Evolutionary conservation across 2,113 vertebrate species (phyloP).

Genomic region (Neofelis nebulosa): DNA sequence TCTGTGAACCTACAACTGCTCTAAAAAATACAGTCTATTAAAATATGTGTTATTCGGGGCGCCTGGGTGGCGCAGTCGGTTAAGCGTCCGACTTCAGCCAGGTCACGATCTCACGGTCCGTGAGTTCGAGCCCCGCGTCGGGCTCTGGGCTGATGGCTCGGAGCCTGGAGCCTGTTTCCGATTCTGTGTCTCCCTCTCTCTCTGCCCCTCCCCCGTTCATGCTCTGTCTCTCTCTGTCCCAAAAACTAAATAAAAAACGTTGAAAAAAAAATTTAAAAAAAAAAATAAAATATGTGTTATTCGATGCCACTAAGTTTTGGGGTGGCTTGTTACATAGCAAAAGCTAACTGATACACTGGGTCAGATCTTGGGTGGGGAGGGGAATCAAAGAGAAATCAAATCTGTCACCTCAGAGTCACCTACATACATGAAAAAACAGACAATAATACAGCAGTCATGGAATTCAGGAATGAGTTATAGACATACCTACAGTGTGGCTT

Average conservation of each 20-base stretch:
- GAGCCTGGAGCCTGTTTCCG: no score
- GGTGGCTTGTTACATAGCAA: not conserved
- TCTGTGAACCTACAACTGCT: not conserved
- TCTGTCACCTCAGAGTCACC: not conserved
- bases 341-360: not conserved
- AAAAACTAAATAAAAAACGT: no score
- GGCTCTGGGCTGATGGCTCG: no score
- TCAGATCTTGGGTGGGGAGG: not conserved
- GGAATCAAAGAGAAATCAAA: not conserved
- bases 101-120: no score
- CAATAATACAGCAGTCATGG: not conserved
- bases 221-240: no score
- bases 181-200: no score
- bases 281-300: not conserved
- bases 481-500: no score
- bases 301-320: not conserved
- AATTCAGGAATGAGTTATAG: not conserved
- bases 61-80: no score
- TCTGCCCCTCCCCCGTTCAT: no score
- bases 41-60: not conserved
- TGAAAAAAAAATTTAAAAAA: not conserved
- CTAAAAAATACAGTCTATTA: not conserved
- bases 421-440: conserved; percentile 3
- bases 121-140: no score
- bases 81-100: no score